Evolutionary conservation across 2,888 invertebrate species (phyloP).

Genomic region (Ormia ochracea): DNA sequence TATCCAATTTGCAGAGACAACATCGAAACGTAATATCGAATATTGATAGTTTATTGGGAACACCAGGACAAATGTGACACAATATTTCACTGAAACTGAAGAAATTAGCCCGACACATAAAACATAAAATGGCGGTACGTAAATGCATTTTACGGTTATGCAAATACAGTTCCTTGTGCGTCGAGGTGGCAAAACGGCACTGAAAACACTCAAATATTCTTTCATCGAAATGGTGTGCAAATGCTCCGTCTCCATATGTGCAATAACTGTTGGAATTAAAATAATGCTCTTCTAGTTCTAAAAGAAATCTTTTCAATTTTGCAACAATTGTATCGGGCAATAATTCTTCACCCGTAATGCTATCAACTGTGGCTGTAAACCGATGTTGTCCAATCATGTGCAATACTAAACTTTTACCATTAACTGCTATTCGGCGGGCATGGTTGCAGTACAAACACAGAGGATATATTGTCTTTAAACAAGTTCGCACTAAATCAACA

Average conservation of each 20-base stretch:
- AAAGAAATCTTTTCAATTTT: slow-evolving; percentile 79
- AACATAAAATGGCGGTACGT: slow-evolving; percentile 87
- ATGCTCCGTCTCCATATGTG: slow-evolving; percentile 79
- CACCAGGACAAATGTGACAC: slow-evolving; percentile 91
- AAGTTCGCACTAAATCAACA: slow-evolving; percentile 84
- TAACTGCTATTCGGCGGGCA: slow-evolving; percentile 89
- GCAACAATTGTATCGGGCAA: slow-evolving; percentile 84
- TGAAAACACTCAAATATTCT: slow-evolving; percentile 91
- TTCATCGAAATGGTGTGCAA: slow-evolving; percentile 76
- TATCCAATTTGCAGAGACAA: slow-evolving; percentile 86
- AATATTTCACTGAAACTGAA: slow-evolving; percentile 91
- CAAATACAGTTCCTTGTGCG: slow-evolving; percentile 90
- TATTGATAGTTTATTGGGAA: slow-evolving; percentile 76
- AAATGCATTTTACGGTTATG: slow-evolving; percentile 92
- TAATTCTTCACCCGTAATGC: slow-evolving; percentile 85
- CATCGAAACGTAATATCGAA: slow-evolving; percentile 86
- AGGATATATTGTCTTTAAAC: slow-evolving; percentile 83
- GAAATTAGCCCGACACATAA: slow-evolving; percentile 92
- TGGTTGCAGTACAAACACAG: slow-evolving; percentile 91
- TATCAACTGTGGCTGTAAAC: slow-evolving; percentile 87
- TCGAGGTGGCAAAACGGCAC: slow-evolving; percentile 85
- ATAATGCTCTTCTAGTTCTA: slow-evolving; percentile 81
- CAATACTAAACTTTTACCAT: slow-evolving; percentile 86
- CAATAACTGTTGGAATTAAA: slow-evolving; percentile 86
- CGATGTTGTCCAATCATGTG: slow-evolving; percentile 89